Evolutionary conservation across 2,113 vertebrate species (phyloP).

Genomic region (Oceanites oceanicus): DNA sequence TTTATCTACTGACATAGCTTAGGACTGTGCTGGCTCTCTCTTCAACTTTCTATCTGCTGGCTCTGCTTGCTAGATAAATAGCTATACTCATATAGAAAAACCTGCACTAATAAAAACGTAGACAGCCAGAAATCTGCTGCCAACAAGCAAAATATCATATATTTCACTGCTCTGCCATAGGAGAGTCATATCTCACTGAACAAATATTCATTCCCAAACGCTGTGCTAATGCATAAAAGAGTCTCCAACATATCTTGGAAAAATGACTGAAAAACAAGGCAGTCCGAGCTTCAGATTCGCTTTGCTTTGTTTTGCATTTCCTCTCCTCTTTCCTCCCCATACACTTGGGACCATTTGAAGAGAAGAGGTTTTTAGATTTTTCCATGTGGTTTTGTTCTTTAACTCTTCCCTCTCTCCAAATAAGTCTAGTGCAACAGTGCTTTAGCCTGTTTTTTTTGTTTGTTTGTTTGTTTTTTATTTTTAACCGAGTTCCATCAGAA

Average conservation of each 20-base stretch:
- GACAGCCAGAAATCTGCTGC: slow-evolving; percentile 63
- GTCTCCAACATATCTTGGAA: slow-evolving; percentile 16
- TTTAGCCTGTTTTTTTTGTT: background rate
- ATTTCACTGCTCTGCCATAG: slow-evolving; percentile 49
- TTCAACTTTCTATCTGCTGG: slow-evolving; percentile 48
- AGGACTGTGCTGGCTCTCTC: slow-evolving; percentile 32
- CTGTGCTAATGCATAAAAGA: slow-evolving; percentile 21
- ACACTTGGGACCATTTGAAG: background rate
- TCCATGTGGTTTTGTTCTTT: background rate
- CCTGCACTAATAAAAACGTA: slow-evolving; percentile 58
- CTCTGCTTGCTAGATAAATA: slow-evolving; percentile 55
- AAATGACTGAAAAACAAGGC: background rate
- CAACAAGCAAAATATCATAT: slow-evolving; percentile 60
- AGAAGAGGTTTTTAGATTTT: background rate
- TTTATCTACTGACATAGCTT: slow-evolving; percentile 30
- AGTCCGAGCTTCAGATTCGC: background rate
- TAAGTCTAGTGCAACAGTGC: background rate
- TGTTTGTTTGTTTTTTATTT: background rate
- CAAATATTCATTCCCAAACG: slow-evolving; percentile 55
- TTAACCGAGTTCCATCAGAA: background rate
- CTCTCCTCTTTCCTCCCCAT: background rate
- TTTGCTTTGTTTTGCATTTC: background rate
- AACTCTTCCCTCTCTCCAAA: background rate
- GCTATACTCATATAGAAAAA: slow-evolving; percentile 46
- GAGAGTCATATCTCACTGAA: slow-evolving; percentile 52